A percentile compares a stretch with the other conserved stretches of the same genome.
Evolutionary conservation across 2,888 invertebrate genomes (phyloP).

Genomic region (Merodon equestris): DNA sequence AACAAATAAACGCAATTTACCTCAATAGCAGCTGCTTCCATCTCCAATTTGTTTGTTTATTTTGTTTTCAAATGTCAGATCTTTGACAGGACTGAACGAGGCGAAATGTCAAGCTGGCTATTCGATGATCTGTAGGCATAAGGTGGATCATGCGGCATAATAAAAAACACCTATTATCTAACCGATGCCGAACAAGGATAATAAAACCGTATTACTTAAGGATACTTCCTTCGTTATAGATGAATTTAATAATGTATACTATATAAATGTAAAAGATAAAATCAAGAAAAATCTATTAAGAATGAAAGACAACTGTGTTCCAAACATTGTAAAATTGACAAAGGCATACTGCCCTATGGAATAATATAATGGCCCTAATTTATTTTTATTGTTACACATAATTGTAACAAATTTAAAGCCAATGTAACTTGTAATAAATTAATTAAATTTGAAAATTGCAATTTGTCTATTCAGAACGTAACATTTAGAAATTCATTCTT

Average conservation of each 20-base stretch:
- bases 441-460: not conserved
- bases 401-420: constrained; percentile 5
- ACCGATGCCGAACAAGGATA: constrained; percentile 29
- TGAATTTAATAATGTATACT: constrained; percentile 8
- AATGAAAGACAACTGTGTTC: constrained; percentile 8
- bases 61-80: too few species aligned
- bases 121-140: too few species aligned
- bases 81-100: too few species aligned
- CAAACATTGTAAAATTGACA: constrained; percentile 26
- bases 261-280: constrained; percentile 32
- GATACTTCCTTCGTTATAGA: constrained; percentile 27
- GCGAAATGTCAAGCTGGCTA: too few species aligned
- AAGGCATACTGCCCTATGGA: constrained; percentile 18
- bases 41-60: too few species aligned
- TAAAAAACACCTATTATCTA: constrained; percentile 29
- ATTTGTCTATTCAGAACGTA: too few species aligned
- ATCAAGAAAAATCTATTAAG: not conserved
- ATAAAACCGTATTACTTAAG: constrained; percentile 14
- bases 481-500: too few species aligned
- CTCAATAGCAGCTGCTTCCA: too few species aligned
- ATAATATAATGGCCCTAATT: not conserved
- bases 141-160: too few species aligned
- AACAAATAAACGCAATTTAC: too few species aligned
- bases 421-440: not conserved
- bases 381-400: constrained; percentile 5